phyloP scores from a whole-genome alignment of 2,113 vertebrate genomes.

The Atrichornis clamosus region DNA sequence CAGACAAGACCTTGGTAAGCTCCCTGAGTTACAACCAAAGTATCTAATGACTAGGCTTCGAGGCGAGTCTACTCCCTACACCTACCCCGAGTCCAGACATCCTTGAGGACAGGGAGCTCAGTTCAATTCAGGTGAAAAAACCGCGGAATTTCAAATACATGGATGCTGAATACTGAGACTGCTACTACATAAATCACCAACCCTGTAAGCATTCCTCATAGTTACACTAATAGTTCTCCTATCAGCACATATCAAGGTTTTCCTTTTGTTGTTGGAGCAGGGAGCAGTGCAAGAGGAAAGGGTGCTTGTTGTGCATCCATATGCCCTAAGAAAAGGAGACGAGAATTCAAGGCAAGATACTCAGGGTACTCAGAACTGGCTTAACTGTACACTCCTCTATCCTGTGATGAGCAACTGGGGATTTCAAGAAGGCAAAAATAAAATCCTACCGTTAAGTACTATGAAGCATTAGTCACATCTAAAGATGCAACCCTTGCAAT shows the following conservation, averaged over 20 bases:
- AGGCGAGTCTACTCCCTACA: background rate
- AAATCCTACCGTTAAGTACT: background rate
- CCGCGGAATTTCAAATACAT: background rate
- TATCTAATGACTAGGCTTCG: background rate
- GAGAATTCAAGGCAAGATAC: background rate
- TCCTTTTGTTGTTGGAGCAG: background rate
- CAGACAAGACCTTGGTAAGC: background rate
- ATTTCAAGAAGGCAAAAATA: background rate
- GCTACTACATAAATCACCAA: background rate
- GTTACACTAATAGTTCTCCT: background rate
- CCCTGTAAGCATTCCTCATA: background rate
- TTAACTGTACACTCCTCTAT: background rate
- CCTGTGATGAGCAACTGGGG: background rate
- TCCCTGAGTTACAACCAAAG: background rate
- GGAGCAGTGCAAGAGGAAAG: background rate
- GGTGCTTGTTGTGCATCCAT: background rate
- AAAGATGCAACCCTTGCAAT: background rate
- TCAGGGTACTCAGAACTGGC: background rate
- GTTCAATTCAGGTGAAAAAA: background rate
- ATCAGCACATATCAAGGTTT: accelerated
- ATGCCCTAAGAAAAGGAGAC: background rate
- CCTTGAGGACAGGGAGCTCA: background rate
- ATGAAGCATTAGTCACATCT: background rate
- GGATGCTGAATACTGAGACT: background rate
- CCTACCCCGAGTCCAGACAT: background rate